A percentile compares a stretch with the other conserved stretches of the same genome.
These are phyloP conservation scores for Sebastes goodei DNA, from an alignment of 2,797 vertebrate genomes.

Conservation along the genomic window DNA sequence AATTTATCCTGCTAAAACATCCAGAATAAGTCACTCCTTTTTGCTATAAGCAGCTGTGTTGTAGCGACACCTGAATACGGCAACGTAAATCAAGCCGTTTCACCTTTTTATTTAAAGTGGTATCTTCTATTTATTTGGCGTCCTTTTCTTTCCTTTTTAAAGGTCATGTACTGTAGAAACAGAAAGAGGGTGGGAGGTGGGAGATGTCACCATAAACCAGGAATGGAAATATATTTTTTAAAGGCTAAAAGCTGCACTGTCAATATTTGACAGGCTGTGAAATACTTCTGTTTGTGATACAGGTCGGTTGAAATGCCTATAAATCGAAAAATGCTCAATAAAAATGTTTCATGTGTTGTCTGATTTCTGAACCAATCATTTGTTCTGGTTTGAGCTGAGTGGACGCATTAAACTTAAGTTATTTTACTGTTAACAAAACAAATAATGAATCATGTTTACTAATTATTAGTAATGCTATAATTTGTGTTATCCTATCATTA, in stretches of 20 bases:
- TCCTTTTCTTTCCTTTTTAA: constrained; percentile 35
- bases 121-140: constrained; percentile 77
- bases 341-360: constrained; percentile 56
- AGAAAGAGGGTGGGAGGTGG: not conserved
- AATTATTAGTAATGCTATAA: too few species aligned
- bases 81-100: not conserved
- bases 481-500: too few species aligned
- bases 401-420: too few species aligned
- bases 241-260: constrained; percentile 65
- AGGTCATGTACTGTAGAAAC: constrained; percentile 57
- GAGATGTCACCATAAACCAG: constrained; percentile 5
- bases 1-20: not conserved
- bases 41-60: not conserved
- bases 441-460: too few species aligned
- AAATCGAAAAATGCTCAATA: constrained; percentile 62
- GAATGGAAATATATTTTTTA: constrained; percentile 61
- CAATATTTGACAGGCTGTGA: constrained; percentile 82
- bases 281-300: constrained; percentile 57
- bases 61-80: not conserved
- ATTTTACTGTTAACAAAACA: too few species aligned
- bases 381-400: not conserved
- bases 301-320: constrained; percentile 55
- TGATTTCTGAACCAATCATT: constrained; percentile 5
- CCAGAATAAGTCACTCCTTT: not conserved
- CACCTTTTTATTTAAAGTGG: constrained; percentile 35